Percentiles rank a stretch among this genome's conserved stretches.
Conservation (phyloP, 2,113 vertebrate species). For the Pipra filicauda region DNA sequence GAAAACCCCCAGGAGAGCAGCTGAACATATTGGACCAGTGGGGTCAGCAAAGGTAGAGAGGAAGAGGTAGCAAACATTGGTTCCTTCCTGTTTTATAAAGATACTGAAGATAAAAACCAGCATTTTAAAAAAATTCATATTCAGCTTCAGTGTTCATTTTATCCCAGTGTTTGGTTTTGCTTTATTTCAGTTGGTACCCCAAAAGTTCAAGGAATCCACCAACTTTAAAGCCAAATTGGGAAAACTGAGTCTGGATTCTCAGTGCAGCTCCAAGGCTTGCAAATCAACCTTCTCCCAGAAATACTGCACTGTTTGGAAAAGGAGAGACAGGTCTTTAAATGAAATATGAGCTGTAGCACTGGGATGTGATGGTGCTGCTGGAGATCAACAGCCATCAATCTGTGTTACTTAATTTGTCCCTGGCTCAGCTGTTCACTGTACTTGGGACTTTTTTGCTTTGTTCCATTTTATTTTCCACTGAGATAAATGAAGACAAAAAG, state of each 20-base stretch:
- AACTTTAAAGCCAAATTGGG: background rate
- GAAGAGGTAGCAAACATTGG: background rate
- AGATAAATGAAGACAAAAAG: slow-evolving; percentile 56
- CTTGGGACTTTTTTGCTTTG: slow-evolving; percentile 33
- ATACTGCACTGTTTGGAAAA: slow-evolving; percentile 31
- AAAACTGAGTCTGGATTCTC: slow-evolving; percentile 14
- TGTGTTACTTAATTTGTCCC: slow-evolving; percentile 59
- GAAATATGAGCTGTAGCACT: slow-evolving; percentile 38
- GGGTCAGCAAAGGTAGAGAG: background rate
- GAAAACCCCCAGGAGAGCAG: background rate
- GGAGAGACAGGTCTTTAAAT: slow-evolving; percentile 5
- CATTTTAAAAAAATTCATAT: background rate
- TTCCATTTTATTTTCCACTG: slow-evolving; percentile 44
- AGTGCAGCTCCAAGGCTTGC: background rate
- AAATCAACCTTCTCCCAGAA: slow-evolving; percentile 18
- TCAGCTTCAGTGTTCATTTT: background rate
- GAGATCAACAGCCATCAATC: slow-evolving; percentile 60
- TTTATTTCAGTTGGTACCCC: background rate
- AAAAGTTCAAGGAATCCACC: background rate
- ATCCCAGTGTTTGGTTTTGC: background rate
- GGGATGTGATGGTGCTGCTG: slow-evolving; percentile 30
- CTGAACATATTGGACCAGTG: background rate
- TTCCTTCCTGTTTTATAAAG: background rate
- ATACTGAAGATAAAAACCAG: background rate
- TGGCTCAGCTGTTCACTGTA: slow-evolving; percentile 52